Percentiles rank a stretch among this genome's conserved stretches.
Evolutionary conservation across 2,888 invertebrate genomes (phyloP).

Genomic region (Terebella lapidaria): DNA sequence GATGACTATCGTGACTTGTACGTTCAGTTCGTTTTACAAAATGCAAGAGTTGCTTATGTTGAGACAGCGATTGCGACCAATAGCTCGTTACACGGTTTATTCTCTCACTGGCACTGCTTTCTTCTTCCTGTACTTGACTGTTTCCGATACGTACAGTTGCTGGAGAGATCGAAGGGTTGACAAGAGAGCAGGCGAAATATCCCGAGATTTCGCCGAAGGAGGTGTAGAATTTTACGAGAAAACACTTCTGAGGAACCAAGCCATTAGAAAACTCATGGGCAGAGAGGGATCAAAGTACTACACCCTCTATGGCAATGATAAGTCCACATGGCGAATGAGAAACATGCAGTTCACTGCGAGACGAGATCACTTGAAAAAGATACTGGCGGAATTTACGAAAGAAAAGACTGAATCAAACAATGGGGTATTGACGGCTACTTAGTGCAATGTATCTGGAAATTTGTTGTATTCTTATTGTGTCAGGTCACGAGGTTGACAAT

Average conservation of each 20-base stretch:
- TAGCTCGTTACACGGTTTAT: constrained; percentile 59
- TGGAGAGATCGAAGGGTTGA: constrained; percentile 65
- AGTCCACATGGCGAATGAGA: constrained; percentile 10
- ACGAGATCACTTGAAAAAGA: constrained; percentile 9
- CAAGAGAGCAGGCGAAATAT: constrained; percentile 54
- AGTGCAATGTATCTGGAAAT: no score
- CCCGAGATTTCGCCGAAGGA: constrained; percentile 65
- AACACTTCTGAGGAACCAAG: constrained; percentile 68
- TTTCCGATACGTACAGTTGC: constrained; percentile 65
- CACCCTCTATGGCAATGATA: constrained; percentile 18
- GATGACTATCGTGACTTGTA: constrained; percentile 33
- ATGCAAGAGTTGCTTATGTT: constrained; percentile 61
- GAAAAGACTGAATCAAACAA: no score
- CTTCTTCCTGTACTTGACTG: constrained; percentile 61
- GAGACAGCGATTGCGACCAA: constrained; percentile 55
- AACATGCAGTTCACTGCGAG: constrained; percentile 12
- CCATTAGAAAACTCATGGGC: constrained; percentile 66
- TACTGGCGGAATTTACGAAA: neutral
- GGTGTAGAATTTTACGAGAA: constrained; percentile 75
- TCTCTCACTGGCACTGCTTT: constrained; percentile 60
- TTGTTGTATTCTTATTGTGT: no score
- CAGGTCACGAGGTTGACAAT: no score
- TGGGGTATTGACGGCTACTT: no score
- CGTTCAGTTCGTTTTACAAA: constrained; percentile 56
- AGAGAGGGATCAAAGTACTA: constrained; percentile 54